Evolutionary conservation across 2,113 vertebrate species (phyloP).

Genomic region (Lycaon pictus): DNA sequence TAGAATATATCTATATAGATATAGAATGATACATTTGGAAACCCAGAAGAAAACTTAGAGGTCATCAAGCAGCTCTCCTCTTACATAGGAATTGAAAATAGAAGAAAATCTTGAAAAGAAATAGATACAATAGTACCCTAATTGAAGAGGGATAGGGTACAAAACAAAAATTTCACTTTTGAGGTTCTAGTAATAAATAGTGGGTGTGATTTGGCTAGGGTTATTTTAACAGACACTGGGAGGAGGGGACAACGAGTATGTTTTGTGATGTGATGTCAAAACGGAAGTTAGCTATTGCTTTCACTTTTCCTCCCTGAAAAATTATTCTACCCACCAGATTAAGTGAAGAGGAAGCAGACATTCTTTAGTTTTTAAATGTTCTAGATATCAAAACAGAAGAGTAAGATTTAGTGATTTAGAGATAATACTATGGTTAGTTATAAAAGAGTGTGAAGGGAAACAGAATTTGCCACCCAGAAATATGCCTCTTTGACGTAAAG

Average conservation of each 20-base stretch:
- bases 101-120: slow-evolving; percentile 23
- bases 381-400: not conserved
- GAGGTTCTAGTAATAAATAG: not conserved
- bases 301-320: not conserved
- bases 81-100: not conserved
- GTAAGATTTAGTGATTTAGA: not conserved
- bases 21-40: not conserved
- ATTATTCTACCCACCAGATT: not conserved
- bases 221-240: not conserved
- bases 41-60: not conserved
- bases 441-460: not conserved
- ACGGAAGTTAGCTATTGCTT: not conserved
- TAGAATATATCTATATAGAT: too few relatives aligned
- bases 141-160: not conserved
- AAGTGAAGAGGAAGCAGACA: not conserved
- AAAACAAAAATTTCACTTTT: not conserved
- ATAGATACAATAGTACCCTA: not conserved
- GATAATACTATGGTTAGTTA: not conserved
- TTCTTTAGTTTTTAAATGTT: not conserved
- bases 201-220: not conserved
- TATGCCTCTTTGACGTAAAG: not conserved
- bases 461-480: not conserved
- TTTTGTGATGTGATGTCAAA: not conserved
- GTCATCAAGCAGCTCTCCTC: not conserved
- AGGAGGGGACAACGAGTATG: not conserved